Percentiles rank a stretch among this genome's conserved stretches.
phyloP scores from a whole-genome alignment of 2,113 vertebrate genomes.

The Ictidomys tridecemlineatus region DNA sequence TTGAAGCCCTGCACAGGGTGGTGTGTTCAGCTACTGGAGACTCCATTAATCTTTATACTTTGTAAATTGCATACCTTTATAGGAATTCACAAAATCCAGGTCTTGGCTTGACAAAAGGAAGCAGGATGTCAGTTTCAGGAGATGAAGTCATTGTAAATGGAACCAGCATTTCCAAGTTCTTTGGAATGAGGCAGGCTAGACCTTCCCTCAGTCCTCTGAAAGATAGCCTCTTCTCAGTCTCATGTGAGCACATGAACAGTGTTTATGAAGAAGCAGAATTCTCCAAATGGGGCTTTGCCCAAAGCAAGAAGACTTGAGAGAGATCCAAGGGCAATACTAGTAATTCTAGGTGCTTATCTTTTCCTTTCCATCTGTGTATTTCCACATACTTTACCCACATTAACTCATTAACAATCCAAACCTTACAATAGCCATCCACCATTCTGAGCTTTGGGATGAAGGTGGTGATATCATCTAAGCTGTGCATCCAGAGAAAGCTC shows the following conservation, averaged over 20 bases:
- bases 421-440: no score
- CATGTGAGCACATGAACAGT: neutral
- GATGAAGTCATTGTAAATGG: neutral
- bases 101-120: constrained; percentile 39
- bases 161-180: constrained; percentile 17
- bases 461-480: no score
- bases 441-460: no score
- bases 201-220: neutral
- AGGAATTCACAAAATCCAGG: constrained; percentile 32
- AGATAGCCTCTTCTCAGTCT: neutral
- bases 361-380: no score
- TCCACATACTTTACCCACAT: no score
- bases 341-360: neutral
- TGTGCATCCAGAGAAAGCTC: no score
- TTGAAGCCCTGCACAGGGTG: no score
- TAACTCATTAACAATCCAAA: no score
- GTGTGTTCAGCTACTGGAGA: no score
- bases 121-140: neutral
- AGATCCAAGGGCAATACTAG: neutral
- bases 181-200: constrained; percentile 55
- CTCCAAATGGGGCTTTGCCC: constrained; percentile 18
- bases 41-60: no score
- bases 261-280: neutral
- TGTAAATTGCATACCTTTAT: neutral
- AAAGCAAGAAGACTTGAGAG: neutral